A percentile compares a stretch with the other conserved stretches of the same genome.
Conservation (phyloP, 2,797 vertebrate species). For the Ambastaia sidthimunki region DNA sequence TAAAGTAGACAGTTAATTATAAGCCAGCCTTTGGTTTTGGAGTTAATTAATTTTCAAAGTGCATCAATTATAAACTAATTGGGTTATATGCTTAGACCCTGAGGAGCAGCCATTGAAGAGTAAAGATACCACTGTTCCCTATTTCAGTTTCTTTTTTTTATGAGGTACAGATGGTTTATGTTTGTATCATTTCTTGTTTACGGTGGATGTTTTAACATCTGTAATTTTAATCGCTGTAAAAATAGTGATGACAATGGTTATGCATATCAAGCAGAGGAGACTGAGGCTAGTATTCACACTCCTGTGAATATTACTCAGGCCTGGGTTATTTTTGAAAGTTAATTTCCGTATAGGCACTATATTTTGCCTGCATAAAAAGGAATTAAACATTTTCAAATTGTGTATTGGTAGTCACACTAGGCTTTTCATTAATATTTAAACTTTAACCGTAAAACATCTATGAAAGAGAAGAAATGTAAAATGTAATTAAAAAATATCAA, state of each 20-base stretch:
- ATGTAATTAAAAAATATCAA: too few relatives aligned
- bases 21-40: constrained; percentile 75
- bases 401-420: too few relatives aligned
- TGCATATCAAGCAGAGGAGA: background rate
- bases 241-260: background rate
- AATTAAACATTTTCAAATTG: too few relatives aligned
- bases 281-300: background rate
- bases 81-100: constrained; percentile 71
- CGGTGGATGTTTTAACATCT: constrained; percentile 4
- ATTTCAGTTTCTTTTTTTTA: constrained; percentile 45
- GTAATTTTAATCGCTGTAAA: constrained; percentile 45
- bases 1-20: constrained; percentile 83
- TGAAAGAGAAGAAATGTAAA: too few relatives aligned
- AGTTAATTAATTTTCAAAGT: constrained; percentile 87
- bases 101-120: constrained; percentile 58
- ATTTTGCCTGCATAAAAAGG: too few relatives aligned
- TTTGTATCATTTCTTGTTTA: constrained; percentile 25
- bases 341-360: background rate
- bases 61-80: constrained; percentile 87
- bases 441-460: too few relatives aligned
- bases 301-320: constrained; percentile 43
- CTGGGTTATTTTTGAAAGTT: background rate
- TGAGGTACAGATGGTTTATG: constrained; percentile 20
- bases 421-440: too few relatives aligned
- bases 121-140: constrained; percentile 49